These are phyloP conservation scores for Datnioides undecimradiatus DNA, from an alignment of 2,113 vertebrate species.

Conservation along the genomic window DNA sequence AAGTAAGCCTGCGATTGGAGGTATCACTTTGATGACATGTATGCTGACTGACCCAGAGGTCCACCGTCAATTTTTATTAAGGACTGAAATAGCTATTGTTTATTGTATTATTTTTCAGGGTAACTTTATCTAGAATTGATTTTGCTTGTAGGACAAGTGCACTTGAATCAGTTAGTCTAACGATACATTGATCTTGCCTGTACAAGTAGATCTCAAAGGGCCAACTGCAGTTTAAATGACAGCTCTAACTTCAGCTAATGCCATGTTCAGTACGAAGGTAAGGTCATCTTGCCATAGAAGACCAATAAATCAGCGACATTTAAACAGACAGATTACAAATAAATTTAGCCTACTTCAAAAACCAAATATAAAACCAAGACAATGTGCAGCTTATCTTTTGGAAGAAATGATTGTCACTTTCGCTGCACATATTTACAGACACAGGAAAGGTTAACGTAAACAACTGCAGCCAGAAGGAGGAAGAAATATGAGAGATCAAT, in stretches of 20 bases:
- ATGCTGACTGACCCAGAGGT: not conserved
- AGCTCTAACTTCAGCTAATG: too few species aligned
- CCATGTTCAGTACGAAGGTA: too few species aligned
- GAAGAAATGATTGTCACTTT: not conserved
- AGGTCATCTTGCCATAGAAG: not conserved
- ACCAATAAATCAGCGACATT: not conserved
- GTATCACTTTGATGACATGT: not conserved
- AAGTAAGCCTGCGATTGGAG: slow-evolving; percentile 33
- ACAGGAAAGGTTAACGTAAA: not conserved
- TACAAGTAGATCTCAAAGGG: too few species aligned
- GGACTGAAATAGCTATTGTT: not conserved
- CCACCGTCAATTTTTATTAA: not conserved
- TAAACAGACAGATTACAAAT: not conserved
- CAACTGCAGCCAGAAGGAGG: not conserved
- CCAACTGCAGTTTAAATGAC: too few species aligned
- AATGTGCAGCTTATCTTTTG: not conserved
- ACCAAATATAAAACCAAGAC: not conserved
- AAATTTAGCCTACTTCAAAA: too few species aligned
- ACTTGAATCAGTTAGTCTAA: too few species aligned
- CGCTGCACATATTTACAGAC: not conserved
- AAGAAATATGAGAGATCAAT: too few species aligned
- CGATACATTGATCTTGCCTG: too few species aligned
- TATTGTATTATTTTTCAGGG: not conserved
- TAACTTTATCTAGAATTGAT: not conserved
- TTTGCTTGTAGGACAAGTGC: too few species aligned